Evolutionary conservation across 2,888 invertebrate genomes (phyloP), one percentile per base, ranked within the genome.

Genomic region (Microplitis deprimator): DNA sequence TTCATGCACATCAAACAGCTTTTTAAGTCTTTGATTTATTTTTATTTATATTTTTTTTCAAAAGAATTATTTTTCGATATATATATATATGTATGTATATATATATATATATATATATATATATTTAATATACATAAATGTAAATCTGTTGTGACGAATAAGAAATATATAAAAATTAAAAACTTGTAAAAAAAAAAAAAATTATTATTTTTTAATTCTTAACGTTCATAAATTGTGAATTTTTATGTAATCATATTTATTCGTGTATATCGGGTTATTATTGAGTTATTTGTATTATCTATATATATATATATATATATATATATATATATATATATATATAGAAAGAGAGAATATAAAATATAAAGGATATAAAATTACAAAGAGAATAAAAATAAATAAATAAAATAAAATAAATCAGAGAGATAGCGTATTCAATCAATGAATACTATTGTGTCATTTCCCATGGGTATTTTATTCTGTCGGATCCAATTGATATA

Each of bases 1-100:
- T 65, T 68, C 60, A 60, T 41, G 60, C 29, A 75, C 73, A 78
- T 77, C 78, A 79, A 78, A 79, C 77, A 40, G 73, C 73, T 76
- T 76, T 75, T 40, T 62, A 13, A 50, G 62, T 38, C 79, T 77
- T 67, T 77, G 76, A 79, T 73, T 78, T 76, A 65, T 65, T 41
- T 68, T 68, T 68, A 41, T 68, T 64, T 6, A 20, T 20, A 20
- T 20, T 20, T 10, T 41, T 41, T 68, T n/a, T 17, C 20, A 17
- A n/a, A 10, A 8, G 40, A 20, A 41, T 68, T 68, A 41, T 41
- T 41, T 20, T 7, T 20, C 10, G 39, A 67, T 17, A 16, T 68
- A 40, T 16, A 6, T 50, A 50, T 50, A 50, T 50, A 7, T 50
- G 3, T 50, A n/a, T n/a, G n/a, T n/a, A n/a, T n/a, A n/a, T n/a